These are phyloP conservation scores for Cybosia mesomella DNA, from an alignment of 2,888 invertebrate genomes.

Conservation along the genomic window DNA sequence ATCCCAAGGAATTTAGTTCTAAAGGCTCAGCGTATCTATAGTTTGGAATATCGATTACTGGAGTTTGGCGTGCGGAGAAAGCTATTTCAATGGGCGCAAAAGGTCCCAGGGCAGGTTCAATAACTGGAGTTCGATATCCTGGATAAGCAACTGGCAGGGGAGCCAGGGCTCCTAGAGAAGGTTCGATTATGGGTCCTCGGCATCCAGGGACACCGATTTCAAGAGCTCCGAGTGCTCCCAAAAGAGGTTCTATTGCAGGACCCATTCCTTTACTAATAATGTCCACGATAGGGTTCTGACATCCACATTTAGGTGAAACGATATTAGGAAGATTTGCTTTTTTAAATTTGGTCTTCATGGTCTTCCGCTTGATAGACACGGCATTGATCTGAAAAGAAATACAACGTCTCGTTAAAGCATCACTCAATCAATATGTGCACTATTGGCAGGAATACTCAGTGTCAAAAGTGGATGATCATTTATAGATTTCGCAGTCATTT, in stretches of 20 bases:
- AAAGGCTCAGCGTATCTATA: constrained; percentile 38
- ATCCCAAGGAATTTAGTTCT: constrained; percentile 37
- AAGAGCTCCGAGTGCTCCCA: constrained; percentile 21
- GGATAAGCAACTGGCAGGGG: background rate
- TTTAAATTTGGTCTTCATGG: constrained; percentile 30
- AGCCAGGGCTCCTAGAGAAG: background rate
- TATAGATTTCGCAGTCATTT: too few relatives aligned
- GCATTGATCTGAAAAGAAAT: constrained; percentile 39
- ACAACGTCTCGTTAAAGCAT: background rate
- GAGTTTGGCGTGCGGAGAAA: constrained; percentile 15
- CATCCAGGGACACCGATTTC: constrained; percentile 23
- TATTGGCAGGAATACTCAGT: too few relatives aligned
- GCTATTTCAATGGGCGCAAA: constrained; percentile 20
- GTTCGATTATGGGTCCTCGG: constrained; percentile 30
- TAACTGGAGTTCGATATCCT: constrained; percentile 32
- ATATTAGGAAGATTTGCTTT: constrained; percentile 27
- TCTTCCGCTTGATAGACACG: constrained; percentile 28
- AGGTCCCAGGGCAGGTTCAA: constrained; percentile 31
- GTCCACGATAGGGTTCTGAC: constrained; percentile 36
- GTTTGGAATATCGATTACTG: constrained; percentile 41
- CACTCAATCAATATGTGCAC: too few relatives aligned
- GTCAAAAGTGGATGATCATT: too few relatives aligned
- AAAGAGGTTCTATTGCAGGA: constrained; percentile 27
- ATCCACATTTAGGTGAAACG: constrained; percentile 29
- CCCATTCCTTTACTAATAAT: constrained; percentile 39